phyloP scores from a whole-genome alignment of 1,140 invertebrate species.

The Homarus americanus region DNA sequence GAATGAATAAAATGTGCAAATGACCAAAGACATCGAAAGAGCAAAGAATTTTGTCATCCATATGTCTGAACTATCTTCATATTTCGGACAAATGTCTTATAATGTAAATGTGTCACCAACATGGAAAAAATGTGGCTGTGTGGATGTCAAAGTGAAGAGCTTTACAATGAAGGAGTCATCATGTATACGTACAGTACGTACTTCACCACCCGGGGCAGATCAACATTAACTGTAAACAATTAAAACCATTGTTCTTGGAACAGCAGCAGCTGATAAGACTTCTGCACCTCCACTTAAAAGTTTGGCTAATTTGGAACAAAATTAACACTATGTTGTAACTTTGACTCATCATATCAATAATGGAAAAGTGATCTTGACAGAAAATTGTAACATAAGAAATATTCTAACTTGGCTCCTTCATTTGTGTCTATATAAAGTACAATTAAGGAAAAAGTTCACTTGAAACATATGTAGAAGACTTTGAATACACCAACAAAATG shows the following conservation, averaged over 20 bases:
- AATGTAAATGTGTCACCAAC: too few relatives aligned
- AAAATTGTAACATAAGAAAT: not conserved
- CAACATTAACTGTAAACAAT: too few relatives aligned
- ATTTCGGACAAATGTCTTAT: not conserved
- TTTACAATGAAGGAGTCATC: too few relatives aligned
- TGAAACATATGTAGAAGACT: not conserved
- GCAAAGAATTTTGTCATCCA: not conserved
- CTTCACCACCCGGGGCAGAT: too few relatives aligned
- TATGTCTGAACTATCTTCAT: not conserved
- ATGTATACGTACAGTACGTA: too few relatives aligned
- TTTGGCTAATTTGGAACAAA: not conserved
- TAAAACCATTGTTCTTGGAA: too few relatives aligned
- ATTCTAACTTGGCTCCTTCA: not conserved
- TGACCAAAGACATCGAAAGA: not conserved
- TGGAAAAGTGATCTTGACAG: not conserved
- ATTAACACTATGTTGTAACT: too few relatives aligned
- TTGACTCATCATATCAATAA: too few relatives aligned
- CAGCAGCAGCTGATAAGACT: not conserved
- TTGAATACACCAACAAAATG: not conserved
- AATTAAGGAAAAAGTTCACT: not conserved
- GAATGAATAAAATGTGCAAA: not conserved
- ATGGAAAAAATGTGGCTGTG: too few relatives aligned
- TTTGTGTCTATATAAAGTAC: not conserved
- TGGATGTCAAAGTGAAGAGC: too few relatives aligned
- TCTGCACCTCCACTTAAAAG: not conserved